Conservation (phyloP, 1,140 invertebrate genomes). For the Nephila pilipes region DNA sequence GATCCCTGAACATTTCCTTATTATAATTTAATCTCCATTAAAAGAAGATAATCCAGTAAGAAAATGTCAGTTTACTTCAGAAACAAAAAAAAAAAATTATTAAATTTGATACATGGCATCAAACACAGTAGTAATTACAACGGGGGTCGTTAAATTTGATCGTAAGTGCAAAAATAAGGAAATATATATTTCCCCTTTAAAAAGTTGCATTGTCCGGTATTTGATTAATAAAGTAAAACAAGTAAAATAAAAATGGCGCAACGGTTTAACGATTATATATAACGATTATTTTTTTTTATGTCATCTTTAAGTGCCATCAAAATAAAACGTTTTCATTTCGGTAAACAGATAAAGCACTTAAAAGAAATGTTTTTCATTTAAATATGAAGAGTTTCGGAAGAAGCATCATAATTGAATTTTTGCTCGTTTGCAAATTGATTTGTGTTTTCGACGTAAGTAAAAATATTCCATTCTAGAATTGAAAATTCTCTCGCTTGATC, state of each 20-base stretch:
- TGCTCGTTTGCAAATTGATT: background rate
- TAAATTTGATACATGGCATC: background rate
- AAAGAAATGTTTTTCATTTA: background rate
- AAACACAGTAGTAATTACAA: background rate
- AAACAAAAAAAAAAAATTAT: background rate
- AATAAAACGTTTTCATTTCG: background rate
- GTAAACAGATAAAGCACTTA: background rate
- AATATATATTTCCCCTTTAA: background rate
- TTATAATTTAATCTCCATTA: slow-evolving; percentile 15
- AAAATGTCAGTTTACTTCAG: background rate
- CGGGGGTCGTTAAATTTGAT: background rate
- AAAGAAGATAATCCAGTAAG: background rate
- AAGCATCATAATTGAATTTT: slow-evolving; percentile 9
- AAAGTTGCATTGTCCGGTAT: slow-evolving; percentile 1
- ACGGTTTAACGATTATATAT: background rate
- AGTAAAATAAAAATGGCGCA: background rate
- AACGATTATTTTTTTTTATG: background rate
- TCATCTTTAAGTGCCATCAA: background rate
- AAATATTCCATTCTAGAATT: too few species aligned
- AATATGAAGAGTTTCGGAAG: background rate
- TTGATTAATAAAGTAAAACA: slow-evolving; percentile 26
- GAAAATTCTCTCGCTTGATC: too few species aligned
- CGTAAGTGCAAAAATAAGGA: background rate
- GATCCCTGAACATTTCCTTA: background rate
- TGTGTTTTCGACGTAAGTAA: background rate